Conservation (phyloP, 2,113 vertebrate species). For the Penelope pileata region DNA sequence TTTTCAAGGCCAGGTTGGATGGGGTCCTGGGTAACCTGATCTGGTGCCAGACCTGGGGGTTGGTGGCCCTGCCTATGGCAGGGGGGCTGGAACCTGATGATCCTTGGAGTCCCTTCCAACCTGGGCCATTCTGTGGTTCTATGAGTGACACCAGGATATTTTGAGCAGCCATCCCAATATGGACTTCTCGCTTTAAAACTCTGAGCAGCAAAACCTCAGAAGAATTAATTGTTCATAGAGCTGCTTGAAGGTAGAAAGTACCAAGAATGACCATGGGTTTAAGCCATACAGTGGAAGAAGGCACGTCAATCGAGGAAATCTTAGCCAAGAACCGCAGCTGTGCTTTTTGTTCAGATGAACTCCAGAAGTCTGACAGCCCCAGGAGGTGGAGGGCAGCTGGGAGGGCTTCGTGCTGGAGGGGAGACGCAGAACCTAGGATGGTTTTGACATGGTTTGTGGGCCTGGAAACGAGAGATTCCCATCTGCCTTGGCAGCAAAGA, state of each 20-base stretch:
- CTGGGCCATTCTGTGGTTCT: no score
- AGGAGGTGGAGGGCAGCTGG: rapidly evolving
- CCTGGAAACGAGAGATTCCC: background rate
- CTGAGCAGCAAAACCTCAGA: background rate
- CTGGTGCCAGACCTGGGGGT: no score
- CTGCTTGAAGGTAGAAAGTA: background rate
- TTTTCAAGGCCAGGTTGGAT: no score
- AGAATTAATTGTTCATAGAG: background rate
- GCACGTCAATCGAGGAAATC: background rate
- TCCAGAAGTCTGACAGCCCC: background rate
- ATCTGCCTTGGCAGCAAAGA: rapidly evolving
- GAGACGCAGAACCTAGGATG: background rate
- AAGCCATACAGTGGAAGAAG: background rate
- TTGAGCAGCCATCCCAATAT: background rate
- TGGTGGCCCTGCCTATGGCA: no score
- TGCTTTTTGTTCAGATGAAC: background rate
- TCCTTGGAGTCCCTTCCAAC: no score
- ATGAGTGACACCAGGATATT: no score
- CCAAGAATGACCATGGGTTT: background rate
- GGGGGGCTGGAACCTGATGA: no score
- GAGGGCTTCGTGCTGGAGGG: background rate
- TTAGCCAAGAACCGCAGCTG: background rate
- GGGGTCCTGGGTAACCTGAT: no score
- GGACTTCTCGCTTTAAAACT: background rate
- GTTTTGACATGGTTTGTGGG: background rate